Percentiles rank a stretch among this genome's conserved stretches.
These are phyloP conservation scores for Syngnathus floridae DNA, from an alignment of 2,113 vertebrate genomes.

Conservation along the genomic window DNA sequence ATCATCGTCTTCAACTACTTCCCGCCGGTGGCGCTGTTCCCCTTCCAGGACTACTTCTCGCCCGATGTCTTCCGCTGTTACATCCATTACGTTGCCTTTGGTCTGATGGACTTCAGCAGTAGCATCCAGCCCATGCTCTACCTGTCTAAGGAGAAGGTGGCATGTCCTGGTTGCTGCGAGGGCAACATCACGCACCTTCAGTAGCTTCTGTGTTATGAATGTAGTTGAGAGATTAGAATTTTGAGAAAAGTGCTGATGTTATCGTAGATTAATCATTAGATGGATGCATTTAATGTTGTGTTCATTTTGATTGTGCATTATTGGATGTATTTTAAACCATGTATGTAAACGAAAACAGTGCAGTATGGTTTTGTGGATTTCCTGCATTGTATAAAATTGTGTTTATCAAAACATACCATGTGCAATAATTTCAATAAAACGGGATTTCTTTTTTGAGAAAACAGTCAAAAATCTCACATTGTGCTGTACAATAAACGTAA, in stretches of 20 bases:
- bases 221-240: not conserved
- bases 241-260: too few species aligned
- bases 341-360: not conserved
- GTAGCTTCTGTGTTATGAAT: not conserved
- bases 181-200: not conserved
- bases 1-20: conserved; percentile 74
- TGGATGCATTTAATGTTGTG: not conserved
- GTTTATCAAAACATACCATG: not conserved
- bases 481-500: not conserved
- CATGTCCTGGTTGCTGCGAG: conserved; percentile 28
- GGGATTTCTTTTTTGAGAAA: not conserved
- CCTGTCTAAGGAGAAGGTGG: conserved; percentile 59
- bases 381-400: not conserved
- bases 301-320: not conserved
- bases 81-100: conserved; percentile 61
- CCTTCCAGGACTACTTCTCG: conserved; percentile 64
- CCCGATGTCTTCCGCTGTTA: conserved; percentile 56
- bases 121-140: conserved; percentile 72
- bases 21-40: conserved; percentile 69
- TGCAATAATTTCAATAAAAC: not conserved
- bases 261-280: not conserved
- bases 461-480: not conserved
- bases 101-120: conserved; percentile 74
- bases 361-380: not conserved
- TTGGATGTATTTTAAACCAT: not conserved